Base-by-base conservation (phyloP, 2,797 vertebrate species). In the Epinephelus malabaricus region DNA sequence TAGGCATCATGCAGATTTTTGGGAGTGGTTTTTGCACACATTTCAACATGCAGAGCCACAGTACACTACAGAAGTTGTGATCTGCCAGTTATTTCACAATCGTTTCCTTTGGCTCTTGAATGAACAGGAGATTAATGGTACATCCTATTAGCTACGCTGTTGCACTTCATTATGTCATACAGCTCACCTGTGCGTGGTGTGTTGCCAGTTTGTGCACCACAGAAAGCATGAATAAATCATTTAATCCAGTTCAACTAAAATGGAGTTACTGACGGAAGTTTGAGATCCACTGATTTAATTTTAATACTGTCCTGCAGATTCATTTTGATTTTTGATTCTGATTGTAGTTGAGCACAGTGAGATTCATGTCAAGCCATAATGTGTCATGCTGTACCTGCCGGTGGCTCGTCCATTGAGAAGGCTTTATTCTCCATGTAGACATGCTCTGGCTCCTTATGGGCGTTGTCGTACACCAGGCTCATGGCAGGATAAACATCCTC, bases 381-480 rank as follows among this genome's bases (percentile, higher is more conserved):
- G 34, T 34, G 34, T 34, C 34, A 34, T 34, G 34, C 34, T 34
- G 34, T 34, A 99, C 97, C 97, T 65, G 95, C 63, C 73, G 91
- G 93, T 0, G 96, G 94, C 69, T 98, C 97, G 0, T 98, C 97
- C 96, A 97, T 94, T 17, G 96, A 95, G 86, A 98, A 98, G 0
- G 97, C 97, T 86, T 96, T 97, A 92, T 99, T 98, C 87, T 98
- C 97, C 78, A 97, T 89, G 5, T 96, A 96, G 89, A 96, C 38
- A 18, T 81, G 90, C 34, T 78, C 90, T 1, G 95, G 94, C 81
- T 97, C 96, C 79, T 96, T 97, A 18, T 96, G 86, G 87, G 96
- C 96, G 86, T 95, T 97, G 89, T 97, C 97, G 0, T 97, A 98
- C 76, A 95, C 94, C 80, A 97, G 92, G 0, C 95, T 97, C 0